Percentiles rank a stretch among this genome's conserved stretches.
Conservation (phyloP, 2,888 invertebrate genomes). For the Conomelus anceps region DNA sequence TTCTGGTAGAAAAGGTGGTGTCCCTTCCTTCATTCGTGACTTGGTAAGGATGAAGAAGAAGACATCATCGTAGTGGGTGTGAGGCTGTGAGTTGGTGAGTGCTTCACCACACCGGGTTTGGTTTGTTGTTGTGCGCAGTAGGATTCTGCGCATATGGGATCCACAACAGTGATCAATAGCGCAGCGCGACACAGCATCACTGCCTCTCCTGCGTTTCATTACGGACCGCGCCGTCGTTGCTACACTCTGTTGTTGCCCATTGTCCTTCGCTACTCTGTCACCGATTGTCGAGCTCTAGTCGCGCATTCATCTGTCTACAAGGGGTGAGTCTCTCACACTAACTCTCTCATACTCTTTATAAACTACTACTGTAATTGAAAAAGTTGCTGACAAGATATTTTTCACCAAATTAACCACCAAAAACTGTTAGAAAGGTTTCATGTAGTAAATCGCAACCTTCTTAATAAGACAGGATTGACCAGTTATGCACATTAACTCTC, state of each 20-base stretch:
- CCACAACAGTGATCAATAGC: neutral
- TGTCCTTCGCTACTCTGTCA: too few species aligned
- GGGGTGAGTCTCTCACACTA: neutral
- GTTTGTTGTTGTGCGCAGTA: neutral
- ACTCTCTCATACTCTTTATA: neutral
- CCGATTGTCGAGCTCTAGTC: too few species aligned
- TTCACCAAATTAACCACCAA: too few species aligned
- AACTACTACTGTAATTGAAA: too few species aligned
- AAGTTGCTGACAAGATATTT: too few species aligned
- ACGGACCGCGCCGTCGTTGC: too few species aligned
- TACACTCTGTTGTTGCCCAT: too few species aligned
- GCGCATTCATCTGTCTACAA: neutral
- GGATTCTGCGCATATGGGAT: neutral
- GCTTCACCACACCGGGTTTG: neutral
- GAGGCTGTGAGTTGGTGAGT: neutral
- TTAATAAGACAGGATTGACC: neutral
- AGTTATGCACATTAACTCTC: neutral
- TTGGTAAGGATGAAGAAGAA: neutral
- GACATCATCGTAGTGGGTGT: neutral
- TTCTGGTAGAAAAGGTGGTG: neutral
- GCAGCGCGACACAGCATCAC: neutral
- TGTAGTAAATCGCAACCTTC: too few species aligned
- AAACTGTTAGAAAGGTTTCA: too few species aligned
- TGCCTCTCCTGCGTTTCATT: too few species aligned
- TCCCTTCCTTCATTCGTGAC: too few species aligned